Base-by-base conservation (phyloP, 2,888 invertebrate species). In the Choreutis nemorana region DNA sequence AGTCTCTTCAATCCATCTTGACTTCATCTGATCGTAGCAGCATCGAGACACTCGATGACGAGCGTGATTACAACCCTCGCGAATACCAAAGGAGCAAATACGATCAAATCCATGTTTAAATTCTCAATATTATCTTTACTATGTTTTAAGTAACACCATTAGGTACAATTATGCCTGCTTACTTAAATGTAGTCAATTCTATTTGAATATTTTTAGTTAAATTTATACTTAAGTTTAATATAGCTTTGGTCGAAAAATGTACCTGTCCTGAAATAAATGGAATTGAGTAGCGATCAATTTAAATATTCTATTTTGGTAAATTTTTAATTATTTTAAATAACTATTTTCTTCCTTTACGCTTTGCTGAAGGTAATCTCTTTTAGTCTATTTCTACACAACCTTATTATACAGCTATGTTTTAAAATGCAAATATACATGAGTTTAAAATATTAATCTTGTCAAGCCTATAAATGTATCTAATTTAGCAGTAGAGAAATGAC, bases 101-200 rank as follows among this genome's bases (percentile, higher is more conserved):
- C 35, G 68, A 78, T 60, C 84, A 85, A 63, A 85, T 85, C 53
- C 84, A 84, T 43, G 84, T 85, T 42, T 85, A 82, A 75, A 37
- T n/a, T n/a, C n/a, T n/a, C n/a, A n/a, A n/a, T n/a, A n/a, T n/a
- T n/a, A n/a, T n/a, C n/a, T n/a, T n/a, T n/a, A n/a, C n/a, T n/a
- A n/a, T n/a, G n/a, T n/a, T n/a, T n/a, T n/a, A n/a, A n/a, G n/a
- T n/a, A n/a, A n/a, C n/a, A n/a, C n/a, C n/a, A n/a, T n/a, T n/a
- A n/a, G n/a, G 14, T 25, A 31, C 22, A 33, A 29, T 28, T 29
- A 11, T 20, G 10, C 10, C 31, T n/a, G n/a, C n/a, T 10, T 24
- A 10, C 13, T 11, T 24, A 4, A 5, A 24, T 24, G 4, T n/a
- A 27, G 15, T 14, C 20, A 27, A 14, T 20, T 28, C 21, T 26